Evolutionary conservation across 2,113 vertebrate species (phyloP), one percentile per base, ranked within the genome.

Genomic region (Lathamus discolor): DNA sequence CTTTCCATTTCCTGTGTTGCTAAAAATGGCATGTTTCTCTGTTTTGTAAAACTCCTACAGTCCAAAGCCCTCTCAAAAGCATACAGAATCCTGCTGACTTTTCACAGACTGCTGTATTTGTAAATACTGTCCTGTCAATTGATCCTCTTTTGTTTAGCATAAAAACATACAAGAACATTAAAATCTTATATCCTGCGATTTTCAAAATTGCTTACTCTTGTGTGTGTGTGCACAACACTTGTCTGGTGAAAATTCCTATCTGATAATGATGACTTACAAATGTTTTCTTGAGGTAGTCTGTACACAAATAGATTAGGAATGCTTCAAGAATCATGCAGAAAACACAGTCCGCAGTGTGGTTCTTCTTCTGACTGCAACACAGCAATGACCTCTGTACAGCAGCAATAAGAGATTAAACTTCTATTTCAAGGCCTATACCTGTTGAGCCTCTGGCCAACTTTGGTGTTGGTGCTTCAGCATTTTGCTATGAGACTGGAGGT

Each of bases 261-360:
- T 82, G 39, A 19, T 78, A 54, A 16, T 55, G 22, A 46, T 11
- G 37, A 33, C 52, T 93, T 86, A 70, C 14, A 61, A 54, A 62
- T 25, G 17, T 78, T 80, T 81, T 31, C 35, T 72, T 93, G 88
- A 90, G 83, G 92, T 95, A 95, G 88, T 68, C 48, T 66, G 39
- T 76, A 72, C 67, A 82, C n/a, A 76, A 80, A 17, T 37, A 73
- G 24, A 48, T 59, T 69, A 28, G 35, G 74, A 91, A 72, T 43
- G 37, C 24, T 92, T 33, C 63, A 83, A 67, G 9, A 79, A 83
- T 43, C 44, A 37, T 13, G 39, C 39, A 88, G 61, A 75, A 92
- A 61, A 55, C 55, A 48, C 28, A 81, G 63, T 41, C 39, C 27
- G 46, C 23, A 39, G 25, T 19, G 19, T 44, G 25, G 14, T 69